Conservation (phyloP, 2,888 invertebrate species). For the Caenorhabditis angaria region DNA sequence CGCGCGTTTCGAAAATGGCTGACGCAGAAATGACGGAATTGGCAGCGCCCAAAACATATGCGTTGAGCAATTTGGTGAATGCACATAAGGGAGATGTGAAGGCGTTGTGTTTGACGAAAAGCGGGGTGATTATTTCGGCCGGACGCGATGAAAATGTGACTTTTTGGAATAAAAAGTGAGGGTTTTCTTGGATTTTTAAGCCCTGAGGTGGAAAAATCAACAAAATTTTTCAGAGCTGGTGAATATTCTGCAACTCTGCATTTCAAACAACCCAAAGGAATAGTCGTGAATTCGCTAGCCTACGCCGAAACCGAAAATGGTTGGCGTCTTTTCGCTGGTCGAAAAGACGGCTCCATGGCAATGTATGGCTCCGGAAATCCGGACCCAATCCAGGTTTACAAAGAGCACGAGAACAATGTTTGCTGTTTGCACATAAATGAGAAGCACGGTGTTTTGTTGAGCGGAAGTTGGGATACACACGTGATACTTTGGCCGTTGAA, state of each 20-base stretch:
- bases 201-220: too few relatives aligned
- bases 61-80: conserved; percentile 37
- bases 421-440: conserved; percentile 74
- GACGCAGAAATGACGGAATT: neutral
- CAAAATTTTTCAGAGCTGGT: conserved; percentile 39
- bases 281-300: conserved; percentile 59
- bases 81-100: conserved; percentile 52
- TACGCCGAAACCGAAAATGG: conserved; percentile 41
- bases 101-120: conserved; percentile 33
- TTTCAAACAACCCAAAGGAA: conserved; percentile 36
- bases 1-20: neutral
- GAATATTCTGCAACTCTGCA: conserved; percentile 28
- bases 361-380: conserved; percentile 48
- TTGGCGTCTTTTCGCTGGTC: conserved; percentile 48
- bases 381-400: conserved; percentile 33
- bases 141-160: conserved; percentile 60
- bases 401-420: conserved; percentile 63
- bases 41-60: conserved; percentile 13
- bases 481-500: conserved; percentile 82
- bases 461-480: conserved; percentile 92
- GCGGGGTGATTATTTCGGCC: conserved; percentile 51
- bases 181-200: neutral
- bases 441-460: conserved; percentile 78
- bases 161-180: conserved; percentile 52
- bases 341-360: conserved; percentile 62